A percentile compares a stretch with the other conserved stretches of the same genome.
These are phyloP conservation scores for Bufo gargarizans DNA, from an alignment of 2,113 vertebrate genomes.

Conservation along the genomic window DNA sequence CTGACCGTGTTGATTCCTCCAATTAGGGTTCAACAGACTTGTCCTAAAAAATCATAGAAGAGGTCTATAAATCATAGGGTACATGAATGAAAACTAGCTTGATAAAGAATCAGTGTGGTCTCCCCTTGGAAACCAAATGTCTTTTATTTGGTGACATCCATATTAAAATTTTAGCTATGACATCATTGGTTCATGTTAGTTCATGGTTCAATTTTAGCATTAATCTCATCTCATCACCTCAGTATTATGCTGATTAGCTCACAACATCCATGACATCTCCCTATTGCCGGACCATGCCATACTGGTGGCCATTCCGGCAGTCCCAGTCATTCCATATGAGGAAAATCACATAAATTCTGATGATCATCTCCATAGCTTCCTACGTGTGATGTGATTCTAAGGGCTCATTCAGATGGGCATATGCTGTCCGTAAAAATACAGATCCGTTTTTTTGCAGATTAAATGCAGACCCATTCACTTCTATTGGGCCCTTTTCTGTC, in stretches of 20 bases:
- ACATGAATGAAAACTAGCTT: too few species aligned
- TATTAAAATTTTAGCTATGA: neutral
- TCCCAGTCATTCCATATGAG: neutral
- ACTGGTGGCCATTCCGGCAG: neutral
- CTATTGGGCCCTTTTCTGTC: too few species aligned
- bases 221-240: neutral
- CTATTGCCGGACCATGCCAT: neutral
- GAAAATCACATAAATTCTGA: neutral
- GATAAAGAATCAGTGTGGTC: neutral
- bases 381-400: too few species aligned
- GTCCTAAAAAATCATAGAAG: neutral
- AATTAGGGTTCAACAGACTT: neutral
- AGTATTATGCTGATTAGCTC: neutral
- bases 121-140: neutral
- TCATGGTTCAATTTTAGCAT: neutral
- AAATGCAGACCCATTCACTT: too few species aligned
- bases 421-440: too few species aligned
- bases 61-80: too few species aligned
- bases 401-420: too few species aligned
- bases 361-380: neutral
- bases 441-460: too few species aligned
- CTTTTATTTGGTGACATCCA: neutral
- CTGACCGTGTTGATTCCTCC: neutral
- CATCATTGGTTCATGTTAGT: neutral
- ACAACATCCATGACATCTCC: neutral